Evolutionary conservation across 2,797 vertebrate genomes (phyloP).

Genomic region (Trachurus trachurus): DNA sequence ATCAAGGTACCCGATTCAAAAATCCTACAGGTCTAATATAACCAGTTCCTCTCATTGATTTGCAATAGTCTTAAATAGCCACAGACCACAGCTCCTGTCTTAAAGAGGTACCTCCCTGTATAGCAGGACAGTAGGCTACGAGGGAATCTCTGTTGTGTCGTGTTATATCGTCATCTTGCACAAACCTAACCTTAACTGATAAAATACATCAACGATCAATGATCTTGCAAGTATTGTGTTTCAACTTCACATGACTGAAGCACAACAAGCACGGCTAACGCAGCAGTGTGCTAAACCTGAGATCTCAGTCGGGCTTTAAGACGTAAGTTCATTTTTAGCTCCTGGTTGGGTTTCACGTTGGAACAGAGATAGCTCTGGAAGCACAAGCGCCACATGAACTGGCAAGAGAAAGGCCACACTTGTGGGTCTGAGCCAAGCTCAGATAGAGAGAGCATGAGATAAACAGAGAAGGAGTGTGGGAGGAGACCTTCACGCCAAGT

Average conservation of each 20-base stretch:
- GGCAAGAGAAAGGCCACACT: slow-evolving; percentile 79
- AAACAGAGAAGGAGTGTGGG: slow-evolving; percentile 63
- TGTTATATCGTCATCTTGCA: not conserved
- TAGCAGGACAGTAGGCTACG: not conserved
- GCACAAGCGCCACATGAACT: slow-evolving; percentile 76
- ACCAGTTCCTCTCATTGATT: not conserved
- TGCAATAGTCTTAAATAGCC: not conserved
- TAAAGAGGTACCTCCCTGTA: not conserved
- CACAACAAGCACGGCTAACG: slow-evolving; percentile 18
- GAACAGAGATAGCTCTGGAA: slow-evolving; percentile 77
- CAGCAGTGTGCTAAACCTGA: slow-evolving; percentile 25
- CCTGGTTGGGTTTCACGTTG: slow-evolving; percentile 76
- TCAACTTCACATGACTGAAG: slow-evolving; percentile 10
- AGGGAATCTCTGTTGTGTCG: not conserved
- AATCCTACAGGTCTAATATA: not conserved
- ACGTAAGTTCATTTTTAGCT: slow-evolving; percentile 79
- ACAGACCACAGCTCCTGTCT: not conserved
- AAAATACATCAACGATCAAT: slow-evolving; percentile 2
- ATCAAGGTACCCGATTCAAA: not conserved
- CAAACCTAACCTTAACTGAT: not conserved
- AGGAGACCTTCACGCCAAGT: slow-evolving; percentile 58
- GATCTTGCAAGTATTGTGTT: slow-evolving; percentile 1
- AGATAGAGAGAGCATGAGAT: slow-evolving; percentile 50
- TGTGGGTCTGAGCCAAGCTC: slow-evolving; percentile 59
- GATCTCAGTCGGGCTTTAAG: slow-evolving; percentile 53